Evolutionary conservation across 2,113 vertebrate species (phyloP).

Genomic region (Lucifuga dentata): DNA sequence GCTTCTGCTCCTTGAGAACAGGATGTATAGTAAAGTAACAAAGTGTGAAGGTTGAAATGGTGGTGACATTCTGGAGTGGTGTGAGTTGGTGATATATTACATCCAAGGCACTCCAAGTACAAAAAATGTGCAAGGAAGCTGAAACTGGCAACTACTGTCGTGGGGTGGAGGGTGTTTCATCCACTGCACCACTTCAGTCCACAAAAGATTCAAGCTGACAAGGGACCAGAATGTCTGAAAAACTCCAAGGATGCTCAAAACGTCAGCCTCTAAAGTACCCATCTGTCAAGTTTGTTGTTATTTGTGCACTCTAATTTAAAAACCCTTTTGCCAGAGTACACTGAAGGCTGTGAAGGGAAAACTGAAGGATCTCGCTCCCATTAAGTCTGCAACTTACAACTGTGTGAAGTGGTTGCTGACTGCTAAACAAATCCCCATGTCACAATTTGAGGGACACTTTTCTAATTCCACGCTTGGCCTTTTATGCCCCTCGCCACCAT

Average conservation of each 20-base stretch:
- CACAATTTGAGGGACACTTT: conserved; percentile 46
- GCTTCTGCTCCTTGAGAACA: background rate
- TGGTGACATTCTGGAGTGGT: background rate
- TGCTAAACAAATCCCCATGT: conserved; percentile 41
- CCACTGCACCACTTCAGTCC: conserved; percentile 22
- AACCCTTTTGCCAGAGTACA: conserved; percentile 26
- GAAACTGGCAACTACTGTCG: conserved; percentile 17
- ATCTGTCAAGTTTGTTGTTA: conserved; percentile 51
- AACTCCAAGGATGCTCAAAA: conserved; percentile 29
- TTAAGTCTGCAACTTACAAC: conserved; percentile 38
- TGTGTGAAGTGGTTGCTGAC: conserved; percentile 43
- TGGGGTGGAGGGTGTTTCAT: conserved; percentile 7
- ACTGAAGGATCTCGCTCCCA: conserved; percentile 14
- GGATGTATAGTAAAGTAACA: background rate
- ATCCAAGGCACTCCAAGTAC: conserved; percentile 6
- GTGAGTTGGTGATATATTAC: conserved; percentile 20
- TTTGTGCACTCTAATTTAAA: conserved; percentile 50
- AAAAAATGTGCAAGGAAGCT: conserved; percentile 18
- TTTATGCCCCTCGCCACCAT: conserved; percentile 20
- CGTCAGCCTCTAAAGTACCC: conserved; percentile 28
- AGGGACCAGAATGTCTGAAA: conserved; percentile 17
- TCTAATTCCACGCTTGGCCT: conserved; percentile 40
- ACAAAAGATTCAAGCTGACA: conserved; percentile 19
- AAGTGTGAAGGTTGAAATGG: background rate
- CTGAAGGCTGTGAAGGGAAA: conserved; percentile 41